These are phyloP conservation scores for Megalonaias nervosa DNA, from an alignment of 1,140 invertebrate species.

Conservation along the genomic window DNA sequence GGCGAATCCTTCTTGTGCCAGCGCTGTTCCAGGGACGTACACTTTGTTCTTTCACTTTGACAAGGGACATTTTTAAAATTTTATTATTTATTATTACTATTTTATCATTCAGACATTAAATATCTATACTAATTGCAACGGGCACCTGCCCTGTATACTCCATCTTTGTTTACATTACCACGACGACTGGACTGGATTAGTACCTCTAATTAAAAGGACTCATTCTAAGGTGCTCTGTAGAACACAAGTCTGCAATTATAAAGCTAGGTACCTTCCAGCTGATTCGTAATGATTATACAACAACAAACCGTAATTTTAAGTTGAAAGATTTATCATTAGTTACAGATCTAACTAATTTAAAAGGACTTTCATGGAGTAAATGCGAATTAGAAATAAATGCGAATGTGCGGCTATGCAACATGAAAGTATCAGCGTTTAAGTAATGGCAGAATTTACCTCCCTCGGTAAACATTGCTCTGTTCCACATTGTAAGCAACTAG, in stretches of 20 bases:
- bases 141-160: slow-evolving; percentile 40
- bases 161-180: slow-evolving; percentile 50
- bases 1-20: slow-evolving; percentile 11
- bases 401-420: no score
- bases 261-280: no score
- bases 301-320: no score
- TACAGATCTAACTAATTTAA: no score
- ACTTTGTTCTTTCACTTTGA: slow-evolving; percentile 19
- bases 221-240: no score
- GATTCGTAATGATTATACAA: no score
- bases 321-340: no score
- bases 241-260: no score
- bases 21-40: slow-evolving; percentile 21
- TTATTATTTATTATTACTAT: not conserved
- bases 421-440: not conserved
- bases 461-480: slow-evolving; percentile 54
- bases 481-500: slow-evolving; percentile 51
- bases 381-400: no score
- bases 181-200: no score
- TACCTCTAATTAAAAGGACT: no score
- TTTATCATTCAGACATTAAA: not conserved
- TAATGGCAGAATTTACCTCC: slow-evolving; percentile 57
- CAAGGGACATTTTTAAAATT: slow-evolving; percentile 31
- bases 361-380: no score
- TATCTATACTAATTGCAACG: not conserved